A percentile compares a stretch with the other conserved stretches of the same genome.
Evolutionary conservation across 2,797 vertebrate species (phyloP).

Genomic region (Sternarchorhynchus goeldii): DNA sequence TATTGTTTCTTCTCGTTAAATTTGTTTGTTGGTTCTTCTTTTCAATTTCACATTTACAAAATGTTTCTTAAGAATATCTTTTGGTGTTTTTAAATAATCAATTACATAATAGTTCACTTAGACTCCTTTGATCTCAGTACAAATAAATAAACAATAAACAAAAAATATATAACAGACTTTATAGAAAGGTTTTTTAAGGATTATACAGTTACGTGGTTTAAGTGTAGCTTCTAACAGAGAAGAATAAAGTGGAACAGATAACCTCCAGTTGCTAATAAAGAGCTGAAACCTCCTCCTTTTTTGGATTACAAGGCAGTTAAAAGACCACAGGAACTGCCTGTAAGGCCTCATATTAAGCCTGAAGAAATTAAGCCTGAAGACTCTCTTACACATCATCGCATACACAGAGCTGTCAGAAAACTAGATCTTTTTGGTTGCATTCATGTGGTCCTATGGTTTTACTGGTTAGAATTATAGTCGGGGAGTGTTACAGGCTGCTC

Average conservation of each 20-base stretch:
- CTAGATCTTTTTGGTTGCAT: conserved; percentile 18
- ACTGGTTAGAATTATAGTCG: conserved; percentile 38
- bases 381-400: conserved; percentile 15
- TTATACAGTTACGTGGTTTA: conserved; percentile 17
- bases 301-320: conserved; percentile 45
- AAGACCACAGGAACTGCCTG: conserved; percentile 29
- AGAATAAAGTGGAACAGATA: conserved; percentile 37
- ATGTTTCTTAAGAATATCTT: not conserved
- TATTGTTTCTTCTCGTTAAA: no score
- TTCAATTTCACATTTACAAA: conserved; percentile 1
- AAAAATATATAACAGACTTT: conserved; percentile 4
- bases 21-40: no score
- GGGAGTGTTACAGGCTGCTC: conserved; percentile 48
- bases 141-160: no score
- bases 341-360: conserved; percentile 1
- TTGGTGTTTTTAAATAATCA: not conserved
- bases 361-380: not conserved
- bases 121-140: no score
- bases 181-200: not conserved
- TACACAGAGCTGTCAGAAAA: conserved; percentile 34
- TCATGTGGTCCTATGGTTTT: conserved; percentile 49
- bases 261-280: conserved; percentile 17
- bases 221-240: not conserved
- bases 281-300: conserved; percentile 20
- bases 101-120: no score